A percentile compares a stretch with the other conserved stretches of the same genome.
These are phyloP conservation scores for Cephalopachus bancanus DNA, from an alignment of 2,797 vertebrate genomes.

Conservation along the genomic window DNA sequence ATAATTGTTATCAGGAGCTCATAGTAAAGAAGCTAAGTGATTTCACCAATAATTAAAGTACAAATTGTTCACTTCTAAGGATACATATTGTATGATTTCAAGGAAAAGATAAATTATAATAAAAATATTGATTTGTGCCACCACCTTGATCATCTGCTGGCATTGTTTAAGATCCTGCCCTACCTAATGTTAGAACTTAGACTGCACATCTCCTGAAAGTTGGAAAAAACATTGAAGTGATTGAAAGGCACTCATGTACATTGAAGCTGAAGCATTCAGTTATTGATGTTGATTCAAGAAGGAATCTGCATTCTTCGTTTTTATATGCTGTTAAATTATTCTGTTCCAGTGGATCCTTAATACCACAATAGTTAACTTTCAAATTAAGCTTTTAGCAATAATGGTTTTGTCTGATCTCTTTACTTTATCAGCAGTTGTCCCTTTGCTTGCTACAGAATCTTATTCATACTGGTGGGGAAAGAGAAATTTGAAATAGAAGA, in stretches of 20 bases:
- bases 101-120: not conserved
- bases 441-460: conserved; percentile 41
- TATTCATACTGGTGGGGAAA: not conserved
- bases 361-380: not conserved
- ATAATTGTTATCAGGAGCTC: not conserved
- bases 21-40: not conserved
- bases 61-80: not conserved
- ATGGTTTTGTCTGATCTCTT: not conserved
- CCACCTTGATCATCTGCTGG: not conserved
- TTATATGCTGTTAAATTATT: conserved; percentile 15
- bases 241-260: not conserved
- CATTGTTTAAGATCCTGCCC: not conserved
- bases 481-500: not conserved
- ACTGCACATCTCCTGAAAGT: not conserved
- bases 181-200: not conserved
- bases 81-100: conserved; percentile 27
- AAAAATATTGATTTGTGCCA: conserved; percentile 24
- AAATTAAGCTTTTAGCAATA: conserved; percentile 8
- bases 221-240: not conserved
- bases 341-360: conserved; percentile 37
- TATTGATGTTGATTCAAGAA: conserved; percentile 27
- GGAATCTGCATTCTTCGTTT: not conserved
- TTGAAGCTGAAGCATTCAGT: conserved; percentile 10
- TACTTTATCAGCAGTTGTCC: not conserved
- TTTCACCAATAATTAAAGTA: conserved; percentile 44